Percentiles rank a stretch among this genome's conserved stretches.
These are phyloP conservation scores for Pseudolycoriella hygida DNA, from an alignment of 2,888 invertebrate genomes.

Conservation along the genomic window DNA sequence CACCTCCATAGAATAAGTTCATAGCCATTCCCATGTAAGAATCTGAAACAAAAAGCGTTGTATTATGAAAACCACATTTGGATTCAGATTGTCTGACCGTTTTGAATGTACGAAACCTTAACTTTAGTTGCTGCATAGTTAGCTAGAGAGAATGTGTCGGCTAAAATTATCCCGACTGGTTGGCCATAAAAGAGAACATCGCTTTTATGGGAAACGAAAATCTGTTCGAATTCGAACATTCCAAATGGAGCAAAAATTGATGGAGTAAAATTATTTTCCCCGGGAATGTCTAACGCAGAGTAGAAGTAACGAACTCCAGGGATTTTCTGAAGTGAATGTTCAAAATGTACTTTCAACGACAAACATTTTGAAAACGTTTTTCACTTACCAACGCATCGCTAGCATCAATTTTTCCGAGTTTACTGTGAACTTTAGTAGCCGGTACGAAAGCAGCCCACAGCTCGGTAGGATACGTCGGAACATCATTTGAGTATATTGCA, in stretches of 20 bases:
- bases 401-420: conserved; percentile 38
- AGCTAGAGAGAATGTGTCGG: conserved; percentile 39
- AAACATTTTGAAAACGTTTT: too few species aligned
- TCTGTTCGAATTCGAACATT: conserved; percentile 23
- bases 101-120: conserved; percentile 28
- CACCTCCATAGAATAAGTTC: too few species aligned
- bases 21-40: not conserved
- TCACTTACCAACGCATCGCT: conserved; percentile 37
- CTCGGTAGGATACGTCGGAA: conserved; percentile 44
- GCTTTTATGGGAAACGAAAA: conserved; percentile 18
- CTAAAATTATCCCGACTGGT: conserved; percentile 55
- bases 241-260: conserved; percentile 23
- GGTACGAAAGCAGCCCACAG: conserved; percentile 43
- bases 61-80: too few species aligned
- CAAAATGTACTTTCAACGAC: not conserved
- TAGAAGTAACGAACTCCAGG: conserved; percentile 45
- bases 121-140: conserved; percentile 38
- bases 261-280: conserved; percentile 35
- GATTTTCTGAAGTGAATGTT: conserved; percentile 28
- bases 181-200: conserved; percentile 37
- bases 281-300: conserved; percentile 45
- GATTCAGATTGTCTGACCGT: too few species aligned
- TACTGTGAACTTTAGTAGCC: conserved; percentile 37
- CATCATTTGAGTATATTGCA: conserved; percentile 59
- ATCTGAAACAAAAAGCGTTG: too few species aligned